Evolutionary conservation across 2,113 vertebrate genomes (phyloP), one percentile per base, ranked within the genome.

Genomic region (Phrynosoma blainvillii): DNA sequence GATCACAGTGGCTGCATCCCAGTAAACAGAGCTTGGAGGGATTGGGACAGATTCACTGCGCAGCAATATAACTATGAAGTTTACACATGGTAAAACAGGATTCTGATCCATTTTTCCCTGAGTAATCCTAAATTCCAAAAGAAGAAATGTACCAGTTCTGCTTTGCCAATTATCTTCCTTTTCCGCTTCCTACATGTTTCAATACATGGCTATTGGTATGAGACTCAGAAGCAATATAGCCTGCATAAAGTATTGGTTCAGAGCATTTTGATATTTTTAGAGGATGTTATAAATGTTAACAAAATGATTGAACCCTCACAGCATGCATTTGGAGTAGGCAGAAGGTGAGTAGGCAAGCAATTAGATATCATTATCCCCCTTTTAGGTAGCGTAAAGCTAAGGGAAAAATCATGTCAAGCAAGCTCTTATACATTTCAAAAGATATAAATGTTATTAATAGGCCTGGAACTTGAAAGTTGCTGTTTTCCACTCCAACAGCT

Each of bases 371-470:
- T 90, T 85, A 71, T 87, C 62, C 80, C 83, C 13, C 3, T 79
- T 87, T 88, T 68, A 0, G 0, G 4, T 79, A 18, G 65, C 25
- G 30, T 25, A 30, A 25, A 10, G 40, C 0, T 56, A 75, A 88
- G 32, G 52, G 21, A 79, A 82, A 47, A 89, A 30, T 23, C 79
- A 90, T 11, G 1, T 13, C 80, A 32, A 78, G 82, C 30, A 9
- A 2, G 59, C 82, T 27, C 2, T 0, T 0, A 0, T 36, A 21
- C 4, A 52, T 71, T 83, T 16, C 27, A 66, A 59, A 88, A 62
- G 7, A 32, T 40, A 62, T 77, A 88, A 71, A 0, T 74, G 20
- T 82, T 90, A 75, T 80, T 91, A 90, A 13, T 32, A 62, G 27
- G 56, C 23, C 21, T 25, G 83, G 70, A 79, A 10, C 42, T 42